Evolutionary conservation across 2,113 vertebrate species (phyloP).

Genomic region (Sylvia atricapilla): DNA sequence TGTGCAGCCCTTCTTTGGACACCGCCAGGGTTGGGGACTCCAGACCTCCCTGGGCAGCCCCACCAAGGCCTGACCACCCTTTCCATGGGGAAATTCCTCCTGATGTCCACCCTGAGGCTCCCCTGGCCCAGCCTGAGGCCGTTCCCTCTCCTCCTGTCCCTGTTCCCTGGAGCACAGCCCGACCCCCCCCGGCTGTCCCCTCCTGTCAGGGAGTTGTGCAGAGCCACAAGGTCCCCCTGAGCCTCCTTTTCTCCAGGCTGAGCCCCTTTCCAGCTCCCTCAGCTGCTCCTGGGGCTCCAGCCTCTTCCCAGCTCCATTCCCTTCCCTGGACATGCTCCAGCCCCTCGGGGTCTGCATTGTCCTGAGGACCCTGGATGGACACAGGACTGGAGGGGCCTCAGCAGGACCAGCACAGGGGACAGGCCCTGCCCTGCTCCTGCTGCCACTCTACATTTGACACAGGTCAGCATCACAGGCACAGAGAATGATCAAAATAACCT

Average conservation of each 20-base stretch:
- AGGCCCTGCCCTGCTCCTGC: not conserved
- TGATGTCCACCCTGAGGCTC: not conserved
- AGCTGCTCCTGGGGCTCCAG: not conserved
- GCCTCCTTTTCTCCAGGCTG: not conserved
- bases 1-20: fast-evolving
- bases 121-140: not conserved
- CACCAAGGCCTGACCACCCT: fast-evolving
- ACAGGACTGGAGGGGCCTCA: not conserved
- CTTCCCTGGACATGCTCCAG: not conserved
- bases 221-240: not conserved
- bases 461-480: not conserved
- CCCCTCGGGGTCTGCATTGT: not conserved
- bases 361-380: not conserved
- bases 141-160: not conserved
- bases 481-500: not conserved
- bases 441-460: not conserved
- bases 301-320: fast-evolving
- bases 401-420: not conserved
- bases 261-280: not conserved
- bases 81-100: not conserved
- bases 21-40: not conserved
- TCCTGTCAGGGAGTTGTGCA: not conserved
- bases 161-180: not conserved
- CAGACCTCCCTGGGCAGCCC: not conserved
- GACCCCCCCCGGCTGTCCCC: not conserved